phyloP scores from a whole-genome alignment of 2,113 vertebrate species.

The Chunga burmeisteri region DNA sequence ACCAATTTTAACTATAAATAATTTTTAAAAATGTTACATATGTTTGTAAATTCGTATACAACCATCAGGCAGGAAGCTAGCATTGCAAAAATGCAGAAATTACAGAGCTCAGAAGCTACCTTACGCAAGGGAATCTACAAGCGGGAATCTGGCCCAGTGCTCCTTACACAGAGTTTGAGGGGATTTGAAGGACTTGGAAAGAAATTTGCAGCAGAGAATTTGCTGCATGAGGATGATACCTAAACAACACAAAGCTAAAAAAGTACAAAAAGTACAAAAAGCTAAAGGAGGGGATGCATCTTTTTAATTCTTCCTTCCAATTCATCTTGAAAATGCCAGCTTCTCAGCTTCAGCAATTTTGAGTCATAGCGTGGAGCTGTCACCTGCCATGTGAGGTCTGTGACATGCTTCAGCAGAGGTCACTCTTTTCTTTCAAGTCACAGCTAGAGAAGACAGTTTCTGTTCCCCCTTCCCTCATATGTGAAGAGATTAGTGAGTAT shows the following conservation, averaged over 20 bases:
- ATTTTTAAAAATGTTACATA: not conserved
- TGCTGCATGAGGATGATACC: not conserved
- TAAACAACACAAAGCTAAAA: not conserved
- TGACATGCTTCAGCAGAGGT: conserved; percentile 18
- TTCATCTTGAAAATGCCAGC: not conserved
- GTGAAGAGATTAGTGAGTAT: not conserved
- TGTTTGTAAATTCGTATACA: not conserved
- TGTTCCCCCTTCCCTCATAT: not conserved
- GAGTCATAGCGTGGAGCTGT: not conserved
- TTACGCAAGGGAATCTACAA: not conserved
- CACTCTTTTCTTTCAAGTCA: conserved; percentile 28
- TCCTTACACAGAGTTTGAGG: not conserved
- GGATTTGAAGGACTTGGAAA: not conserved
- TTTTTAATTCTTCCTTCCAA: not conserved
- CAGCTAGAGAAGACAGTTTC: not conserved
- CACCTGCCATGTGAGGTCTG: not conserved
- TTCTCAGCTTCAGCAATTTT: not conserved
- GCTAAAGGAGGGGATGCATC: not conserved
- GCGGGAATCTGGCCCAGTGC: not conserved
- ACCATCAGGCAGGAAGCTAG: not conserved
- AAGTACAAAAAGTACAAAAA: no score
- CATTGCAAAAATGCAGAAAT: not conserved
- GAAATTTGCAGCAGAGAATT: not conserved
- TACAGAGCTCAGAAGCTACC: not conserved
- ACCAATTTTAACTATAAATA: not conserved